Evolutionary conservation across 2,797 vertebrate genomes (phyloP).

Genomic region (Chaunax sp.): DNA sequence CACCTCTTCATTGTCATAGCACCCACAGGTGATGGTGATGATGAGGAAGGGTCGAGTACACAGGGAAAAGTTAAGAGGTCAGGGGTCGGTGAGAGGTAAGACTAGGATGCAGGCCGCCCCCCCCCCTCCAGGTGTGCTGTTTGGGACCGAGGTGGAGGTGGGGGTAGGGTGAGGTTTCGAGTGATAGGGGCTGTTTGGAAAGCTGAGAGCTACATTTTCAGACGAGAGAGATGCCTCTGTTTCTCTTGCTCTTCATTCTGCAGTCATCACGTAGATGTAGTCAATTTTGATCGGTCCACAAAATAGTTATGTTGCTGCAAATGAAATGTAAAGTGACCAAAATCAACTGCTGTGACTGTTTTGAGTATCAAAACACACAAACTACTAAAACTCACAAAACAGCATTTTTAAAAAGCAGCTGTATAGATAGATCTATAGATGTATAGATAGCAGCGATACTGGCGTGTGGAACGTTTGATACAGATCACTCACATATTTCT

Average conservation of each 20-base stretch:
- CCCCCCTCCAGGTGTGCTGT: slow-evolving; percentile 66
- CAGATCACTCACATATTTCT: no score
- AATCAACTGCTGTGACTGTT: not conserved
- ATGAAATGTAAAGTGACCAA: not conserved
- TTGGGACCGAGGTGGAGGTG: slow-evolving; percentile 22
- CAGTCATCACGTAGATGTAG: not conserved
- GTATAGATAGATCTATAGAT: no score
- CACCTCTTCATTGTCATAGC: slow-evolving; percentile 16
- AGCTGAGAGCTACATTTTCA: slow-evolving; percentile 51
- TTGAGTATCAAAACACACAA: no score
- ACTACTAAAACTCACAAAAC: no score
- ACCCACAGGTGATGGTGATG: slow-evolving; percentile 35
- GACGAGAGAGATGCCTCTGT: slow-evolving; percentile 10
- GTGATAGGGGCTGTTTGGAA: slow-evolving; percentile 53
- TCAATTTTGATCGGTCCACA: not conserved
- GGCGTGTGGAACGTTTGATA: no score
- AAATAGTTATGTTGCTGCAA: not conserved
- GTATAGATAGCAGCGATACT: no score
- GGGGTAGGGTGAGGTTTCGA: slow-evolving; percentile 10
- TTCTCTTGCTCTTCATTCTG: slow-evolving; percentile 21
- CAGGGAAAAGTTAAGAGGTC: slow-evolving; percentile 52
- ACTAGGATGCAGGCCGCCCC: slow-evolving; percentile 46
- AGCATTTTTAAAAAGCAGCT: no score
- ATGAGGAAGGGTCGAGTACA: slow-evolving; percentile 49
- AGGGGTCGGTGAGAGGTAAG: slow-evolving; percentile 63